These are phyloP conservation scores for Hemicordylus capensis DNA, from an alignment of 2,113 vertebrate species.

Conservation along the genomic window DNA sequence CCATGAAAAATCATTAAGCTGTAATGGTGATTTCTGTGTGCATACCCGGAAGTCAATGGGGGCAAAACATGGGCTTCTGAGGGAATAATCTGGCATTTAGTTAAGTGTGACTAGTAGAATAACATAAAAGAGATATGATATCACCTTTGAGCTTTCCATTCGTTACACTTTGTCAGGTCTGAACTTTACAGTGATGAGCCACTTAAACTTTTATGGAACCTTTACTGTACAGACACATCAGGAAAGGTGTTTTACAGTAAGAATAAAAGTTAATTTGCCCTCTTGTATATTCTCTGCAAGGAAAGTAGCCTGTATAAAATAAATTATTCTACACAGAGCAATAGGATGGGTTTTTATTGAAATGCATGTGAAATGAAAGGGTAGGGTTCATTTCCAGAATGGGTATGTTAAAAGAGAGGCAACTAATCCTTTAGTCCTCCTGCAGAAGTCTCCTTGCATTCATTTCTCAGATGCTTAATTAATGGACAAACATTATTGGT, in stretches of 20 bases:
- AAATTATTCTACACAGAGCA: background rate
- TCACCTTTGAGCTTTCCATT: slow-evolving; percentile 43
- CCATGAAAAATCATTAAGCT: slow-evolving; percentile 34
- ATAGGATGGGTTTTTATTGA: background rate
- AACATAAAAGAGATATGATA: slow-evolving; percentile 5
- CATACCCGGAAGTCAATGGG: slow-evolving; percentile 10
- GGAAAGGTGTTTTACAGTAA: slow-evolving; percentile 36
- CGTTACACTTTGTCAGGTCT: background rate
- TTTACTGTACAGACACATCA: slow-evolving; percentile 7
- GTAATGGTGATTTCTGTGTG: background rate
- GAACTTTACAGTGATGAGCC: background rate
- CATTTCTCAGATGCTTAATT: background rate
- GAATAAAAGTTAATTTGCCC: slow-evolving; percentile 26
- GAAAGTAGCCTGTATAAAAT: background rate
- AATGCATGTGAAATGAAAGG: background rate
- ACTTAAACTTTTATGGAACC: slow-evolving; percentile 22
- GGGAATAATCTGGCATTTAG: slow-evolving; percentile 35
- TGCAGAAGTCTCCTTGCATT: background rate
- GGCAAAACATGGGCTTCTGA: slow-evolving; percentile 11
- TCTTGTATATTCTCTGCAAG: slow-evolving; percentile 12
- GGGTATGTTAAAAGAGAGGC: background rate
- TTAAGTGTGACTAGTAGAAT: background rate
- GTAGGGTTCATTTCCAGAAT: background rate
- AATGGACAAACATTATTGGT: background rate
- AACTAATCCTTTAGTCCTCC: background rate